Base-by-base conservation (phyloP, 2,113 vertebrate genomes). In the Struthio camelus region DNA sequence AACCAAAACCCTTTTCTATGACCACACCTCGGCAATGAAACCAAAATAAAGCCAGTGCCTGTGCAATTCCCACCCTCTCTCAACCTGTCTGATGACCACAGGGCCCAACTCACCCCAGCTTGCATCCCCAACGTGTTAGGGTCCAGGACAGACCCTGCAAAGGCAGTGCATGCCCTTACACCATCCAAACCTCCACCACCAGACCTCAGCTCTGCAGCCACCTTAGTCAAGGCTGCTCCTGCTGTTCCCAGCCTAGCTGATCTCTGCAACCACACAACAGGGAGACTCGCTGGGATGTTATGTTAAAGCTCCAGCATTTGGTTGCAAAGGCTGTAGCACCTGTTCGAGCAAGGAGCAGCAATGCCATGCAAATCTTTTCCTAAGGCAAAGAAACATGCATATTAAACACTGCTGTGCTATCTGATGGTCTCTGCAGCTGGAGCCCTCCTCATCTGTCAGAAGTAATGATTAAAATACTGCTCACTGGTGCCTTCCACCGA, bases 221-320 rank as follows among this genome's bases (percentile, higher is more conserved):
- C 14, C 14, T n/a, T 48, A 36, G 28, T 34, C 48, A 11, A 27
- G 34, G 46, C 24, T 17, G 48, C 11, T 72, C 51, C 48, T 19
- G 11, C 70, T 72, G 36, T 12, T 30, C 73, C 50, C 17, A 14
- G 17, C 11, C 8, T 10, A 58, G 18, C 32, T 44, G 20, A 10
- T 34, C 51, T 34, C 46, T 4, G 5, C 58, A 59, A 54, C 27
- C 38, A 25, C 58, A 61, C 12, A 25, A 25, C 10, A 32, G n/a
- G 10, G 13, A 27, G 20, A 30, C 5, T 2, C 3, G 48, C 24
- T 23, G 36, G 24, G 46, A 9, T 1, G 0, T 3, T 8, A 30
- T 1, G 0, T 51, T 25, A 42, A 1, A 1, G 36, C 42, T 36
- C 36, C 12, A 17, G 54, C 1, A 1, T 23, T 16, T 10, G 18